Base-by-base conservation (phyloP, 1,140 invertebrate genomes). In the Bombus vancouverensis region DNA sequence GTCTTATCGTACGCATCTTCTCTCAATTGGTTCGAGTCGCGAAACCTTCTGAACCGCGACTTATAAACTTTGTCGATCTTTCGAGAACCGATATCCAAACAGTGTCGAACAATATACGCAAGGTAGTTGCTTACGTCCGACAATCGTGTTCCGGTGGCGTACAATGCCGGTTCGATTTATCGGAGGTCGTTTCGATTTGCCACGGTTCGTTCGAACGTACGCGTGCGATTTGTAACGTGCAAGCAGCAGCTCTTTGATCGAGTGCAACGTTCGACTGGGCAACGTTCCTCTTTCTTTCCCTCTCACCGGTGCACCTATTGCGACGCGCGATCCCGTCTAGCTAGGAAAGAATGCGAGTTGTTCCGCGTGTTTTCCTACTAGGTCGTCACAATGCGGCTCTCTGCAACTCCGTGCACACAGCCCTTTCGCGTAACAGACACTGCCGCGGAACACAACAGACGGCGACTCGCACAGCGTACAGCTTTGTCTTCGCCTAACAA, bases 281-380 rank as follows among this genome's bases (percentile, higher is more conserved):
- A 18, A 39, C 62, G 28, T 70, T 57, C 47, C 75, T 47, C 57
- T 66, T 70, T 79, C 39, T 80, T n/a, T 68, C 5, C 39, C 57
- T 82, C 44, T 82, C 47, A 47, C 70, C 57, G 28, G 28, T 34
- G 37, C 22, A 39, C 39, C 32, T 34, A 62, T 81, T 22, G 39
- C 53, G 53, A 57, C 34, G 74, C 59, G 47, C 47, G 65, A 72
- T 80, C 66, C 47, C 77, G 83, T 79, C 68, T 53, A 73, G 18
- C 76, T 76, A 22, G 3, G 57, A 85, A 89, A 79, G 81, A 88
- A 86, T 83, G 37, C 72, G 22, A 68, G 74, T 81, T 87, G 87
- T 91, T 91, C 89, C 89, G 87, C 68, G 85, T 87, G 81, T 81
- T 79, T 86, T 87, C 87, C 76, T 90, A 91, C 91, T 91, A 87